Base-by-base conservation (phyloP, 2,797 vertebrate species). In the Lagodon rhomboides region DNA sequence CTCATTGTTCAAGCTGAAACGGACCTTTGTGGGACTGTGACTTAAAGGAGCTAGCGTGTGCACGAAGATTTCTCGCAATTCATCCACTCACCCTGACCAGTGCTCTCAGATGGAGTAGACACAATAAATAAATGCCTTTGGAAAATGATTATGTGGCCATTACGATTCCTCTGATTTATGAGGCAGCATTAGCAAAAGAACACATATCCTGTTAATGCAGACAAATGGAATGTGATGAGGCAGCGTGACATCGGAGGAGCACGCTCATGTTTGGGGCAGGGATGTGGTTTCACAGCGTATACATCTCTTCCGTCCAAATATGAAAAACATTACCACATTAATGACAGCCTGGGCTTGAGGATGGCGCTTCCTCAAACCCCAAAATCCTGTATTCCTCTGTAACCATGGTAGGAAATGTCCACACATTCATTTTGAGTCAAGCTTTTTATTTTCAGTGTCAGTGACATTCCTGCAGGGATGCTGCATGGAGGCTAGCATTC, bases 261-360 rank as follows among this genome's bases (percentile, higher is more conserved):
- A 27, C 71, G 34, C 76, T 84, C 65, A 53, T 88, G 86, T 90
- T 83, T 83, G 73, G 78, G 67, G 75, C 82, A 80, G 38, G 88
- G 90, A 91, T 91, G 89, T 86, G 90, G 91, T 92, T 92, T 92
- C 79, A 86, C 86, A 80, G 88, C 43, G 16, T 81, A 87, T 83
- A 80, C 80, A 61, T 89, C 65, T 81, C 66, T 67, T 81, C 75
- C 84, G 75, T 86, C 85, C 89, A 91, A 90, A 92, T 91, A 88
- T 90, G 83, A 93, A 93, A 89, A 92, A 90, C 86, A 91, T 90
- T 85, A 90, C 88, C 88, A 80, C 90, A 87, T 91, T 91, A 91
- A 94, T 93, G 69, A 90, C 86, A 89, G 90, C 72, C 83, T 91
- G 68, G 64, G 65, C 70, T 89, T 73, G 43, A 64, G 44, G 78